phyloP scores from a whole-genome alignment of 92 coral and sea anemone species.

The Porites cylindrica region DNA sequence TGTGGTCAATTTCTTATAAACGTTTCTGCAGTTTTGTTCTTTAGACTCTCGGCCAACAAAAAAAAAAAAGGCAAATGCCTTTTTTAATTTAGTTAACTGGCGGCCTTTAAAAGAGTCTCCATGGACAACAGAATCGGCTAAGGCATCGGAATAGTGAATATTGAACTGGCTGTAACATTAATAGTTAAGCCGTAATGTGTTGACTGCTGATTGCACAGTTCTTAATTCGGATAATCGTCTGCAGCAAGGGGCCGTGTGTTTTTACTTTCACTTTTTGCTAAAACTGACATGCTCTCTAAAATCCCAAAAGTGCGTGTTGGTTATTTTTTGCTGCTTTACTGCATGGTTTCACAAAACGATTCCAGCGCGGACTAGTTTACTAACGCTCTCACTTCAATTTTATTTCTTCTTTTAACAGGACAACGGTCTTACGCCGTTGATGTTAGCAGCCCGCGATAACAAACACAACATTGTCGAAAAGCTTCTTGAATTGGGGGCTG shows the following conservation, averaged over 20 bases:
- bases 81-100: conserved; percentile 27
- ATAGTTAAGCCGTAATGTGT: conserved; percentile 5
- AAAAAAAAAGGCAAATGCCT: not conserved
- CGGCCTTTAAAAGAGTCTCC: not conserved
- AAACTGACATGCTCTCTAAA: conserved; percentile 8
- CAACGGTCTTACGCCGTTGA: conserved; percentile 97
- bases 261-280: not conserved
- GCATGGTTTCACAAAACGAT: not conserved
- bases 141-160: conserved; percentile 17
- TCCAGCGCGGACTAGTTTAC: not conserved
- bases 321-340: too few relatives aligned
- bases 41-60: not conserved
- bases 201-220: conserved; percentile 12
- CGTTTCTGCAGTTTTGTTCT: not conserved
- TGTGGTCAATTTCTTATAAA: not conserved
- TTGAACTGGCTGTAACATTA: conserved; percentile 12
- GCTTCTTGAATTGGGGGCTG: conserved; percentile 92
- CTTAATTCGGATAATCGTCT: conserved; percentile 9
- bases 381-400: not conserved
- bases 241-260: not conserved
- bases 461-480: conserved; percentile 94
- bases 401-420: conserved; percentile 59
- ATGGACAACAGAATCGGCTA: not conserved
- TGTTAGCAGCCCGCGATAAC: conserved; percentile 95
- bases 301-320: not conserved